Conservation (phyloP, 2,888 invertebrate species). For the Zootermopsis nevadensis region DNA sequence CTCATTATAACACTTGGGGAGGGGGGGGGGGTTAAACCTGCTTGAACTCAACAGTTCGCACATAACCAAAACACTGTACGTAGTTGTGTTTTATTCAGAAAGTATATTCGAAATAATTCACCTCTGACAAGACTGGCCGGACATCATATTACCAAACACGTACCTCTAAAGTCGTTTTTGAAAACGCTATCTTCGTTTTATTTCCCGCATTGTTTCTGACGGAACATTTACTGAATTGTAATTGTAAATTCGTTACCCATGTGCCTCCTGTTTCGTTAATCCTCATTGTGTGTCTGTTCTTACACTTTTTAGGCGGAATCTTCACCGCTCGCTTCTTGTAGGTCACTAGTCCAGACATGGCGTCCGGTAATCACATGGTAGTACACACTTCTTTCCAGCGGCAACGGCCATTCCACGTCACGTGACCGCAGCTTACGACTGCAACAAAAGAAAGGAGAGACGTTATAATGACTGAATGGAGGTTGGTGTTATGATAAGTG, state of each 20-base stretch:
- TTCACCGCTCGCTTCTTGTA: conserved; percentile 46
- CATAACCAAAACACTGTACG: background rate
- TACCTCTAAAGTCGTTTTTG: background rate
- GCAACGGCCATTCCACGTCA: conserved; percentile 48
- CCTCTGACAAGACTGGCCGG: background rate
- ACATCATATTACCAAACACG: background rate
- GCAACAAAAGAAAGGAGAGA: conserved; percentile 33
- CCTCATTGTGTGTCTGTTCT: background rate
- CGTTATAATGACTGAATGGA: background rate
- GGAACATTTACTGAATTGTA: background rate
- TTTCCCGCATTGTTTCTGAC: background rate
- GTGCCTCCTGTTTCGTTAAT: background rate
- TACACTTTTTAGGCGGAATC: conserved; percentile 38
- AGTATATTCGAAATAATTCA: conserved; percentile 23
- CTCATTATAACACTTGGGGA: conserved; percentile 26
- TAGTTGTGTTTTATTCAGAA: conserved; percentile 1
- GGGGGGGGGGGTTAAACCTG: background rate
- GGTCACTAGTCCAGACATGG: conserved; percentile 47
- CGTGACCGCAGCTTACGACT: conserved; percentile 51
- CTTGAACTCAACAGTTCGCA: background rate
- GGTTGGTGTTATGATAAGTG: background rate
- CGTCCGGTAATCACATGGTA: conserved; percentile 51
- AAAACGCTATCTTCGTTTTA: background rate
- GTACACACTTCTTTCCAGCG: conserved; percentile 50
- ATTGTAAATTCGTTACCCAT: background rate